Evolutionary conservation across 2,113 vertebrate species (phyloP).

Genomic region (Amazona guildingii): DNA sequence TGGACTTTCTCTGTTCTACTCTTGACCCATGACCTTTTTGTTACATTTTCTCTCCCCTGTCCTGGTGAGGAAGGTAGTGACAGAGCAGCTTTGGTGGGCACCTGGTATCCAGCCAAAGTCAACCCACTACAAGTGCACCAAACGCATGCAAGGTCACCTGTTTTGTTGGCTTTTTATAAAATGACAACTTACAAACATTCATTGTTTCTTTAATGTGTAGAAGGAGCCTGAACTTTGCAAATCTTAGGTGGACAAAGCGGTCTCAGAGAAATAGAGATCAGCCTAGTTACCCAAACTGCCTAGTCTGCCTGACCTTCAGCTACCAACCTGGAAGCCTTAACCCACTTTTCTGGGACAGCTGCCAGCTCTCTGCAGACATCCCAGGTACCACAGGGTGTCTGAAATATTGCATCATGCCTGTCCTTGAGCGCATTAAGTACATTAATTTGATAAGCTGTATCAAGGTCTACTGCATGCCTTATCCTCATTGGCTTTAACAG

Average conservation of each 20-base stretch:
- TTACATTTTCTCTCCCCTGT: not conserved
- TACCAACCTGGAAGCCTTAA: not conserved
- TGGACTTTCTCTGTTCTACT: not conserved
- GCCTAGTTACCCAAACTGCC: not conserved
- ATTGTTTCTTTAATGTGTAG: not conserved
- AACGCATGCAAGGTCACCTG: fast-evolving
- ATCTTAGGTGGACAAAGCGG: not conserved
- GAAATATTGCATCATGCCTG: not conserved
- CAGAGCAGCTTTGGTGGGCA: not conserved
- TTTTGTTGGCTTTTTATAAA: not conserved
- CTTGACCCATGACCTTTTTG: not conserved
- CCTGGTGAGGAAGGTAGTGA: not conserved
- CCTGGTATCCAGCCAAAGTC: not conserved
- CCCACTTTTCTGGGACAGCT: not conserved
- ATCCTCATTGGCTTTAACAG: not conserved
- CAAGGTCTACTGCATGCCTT: not conserved
- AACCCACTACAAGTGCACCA: not conserved
- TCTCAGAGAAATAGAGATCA: not conserved
- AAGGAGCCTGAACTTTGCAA: not conserved
- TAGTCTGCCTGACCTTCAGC: not conserved
- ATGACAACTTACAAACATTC: not conserved
- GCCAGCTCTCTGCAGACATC: not conserved
- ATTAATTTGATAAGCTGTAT: not conserved
- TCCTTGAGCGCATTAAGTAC: not conserved
- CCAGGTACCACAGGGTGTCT: not conserved